A percentile compares a stretch with the other conserved stretches of the same genome.
These are phyloP conservation scores for Pissodes strobi DNA, from an alignment of 1,140 invertebrate species.

Conservation along the genomic window DNA sequence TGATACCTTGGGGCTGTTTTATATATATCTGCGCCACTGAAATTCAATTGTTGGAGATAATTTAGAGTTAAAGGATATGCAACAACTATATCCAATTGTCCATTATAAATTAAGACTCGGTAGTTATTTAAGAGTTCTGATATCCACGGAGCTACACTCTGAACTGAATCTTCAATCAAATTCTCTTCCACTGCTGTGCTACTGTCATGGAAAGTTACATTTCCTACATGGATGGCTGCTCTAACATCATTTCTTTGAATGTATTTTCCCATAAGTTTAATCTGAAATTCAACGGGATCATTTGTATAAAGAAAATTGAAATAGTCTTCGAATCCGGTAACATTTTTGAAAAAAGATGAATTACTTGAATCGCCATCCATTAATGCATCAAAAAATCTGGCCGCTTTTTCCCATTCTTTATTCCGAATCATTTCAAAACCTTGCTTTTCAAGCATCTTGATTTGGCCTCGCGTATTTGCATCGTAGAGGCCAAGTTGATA, in stretches of 20 bases:
- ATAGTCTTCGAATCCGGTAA: constrained; percentile 61
- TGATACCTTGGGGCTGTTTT: constrained; percentile 60
- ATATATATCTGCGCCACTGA: constrained; percentile 66
- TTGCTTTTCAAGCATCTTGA: constrained; percentile 61
- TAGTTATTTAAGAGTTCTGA: constrained; percentile 70
- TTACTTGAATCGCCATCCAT: constrained; percentile 65
- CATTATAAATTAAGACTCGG: constrained; percentile 75
- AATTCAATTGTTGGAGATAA: constrained; percentile 69
- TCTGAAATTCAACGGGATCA: constrained; percentile 49
- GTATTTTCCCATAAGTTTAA: constrained; percentile 59
- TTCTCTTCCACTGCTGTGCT: constrained; percentile 62
- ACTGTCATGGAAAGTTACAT: constrained; percentile 58
- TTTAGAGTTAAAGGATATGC: constrained; percentile 77
- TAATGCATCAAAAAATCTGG: constrained; percentile 68
- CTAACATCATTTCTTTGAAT: constrained; percentile 63
- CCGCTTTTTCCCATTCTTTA: constrained; percentile 65
- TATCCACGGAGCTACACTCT: constrained; percentile 78
- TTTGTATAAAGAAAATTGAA: constrained; percentile 47
- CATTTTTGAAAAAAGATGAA: constrained; percentile 66
- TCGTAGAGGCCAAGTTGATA: constrained; percentile 78
- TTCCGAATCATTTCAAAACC: constrained; percentile 63
- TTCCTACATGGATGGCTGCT: constrained; percentile 59
- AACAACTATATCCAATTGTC: constrained; percentile 84
- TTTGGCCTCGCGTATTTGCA: constrained; percentile 60
- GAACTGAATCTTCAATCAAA: constrained; percentile 67